A percentile compares a stretch with the other conserved stretches of the same genome.
phyloP scores from a whole-genome alignment of 1,140 invertebrate species.

The Caenorhabditis remanei region DNA sequence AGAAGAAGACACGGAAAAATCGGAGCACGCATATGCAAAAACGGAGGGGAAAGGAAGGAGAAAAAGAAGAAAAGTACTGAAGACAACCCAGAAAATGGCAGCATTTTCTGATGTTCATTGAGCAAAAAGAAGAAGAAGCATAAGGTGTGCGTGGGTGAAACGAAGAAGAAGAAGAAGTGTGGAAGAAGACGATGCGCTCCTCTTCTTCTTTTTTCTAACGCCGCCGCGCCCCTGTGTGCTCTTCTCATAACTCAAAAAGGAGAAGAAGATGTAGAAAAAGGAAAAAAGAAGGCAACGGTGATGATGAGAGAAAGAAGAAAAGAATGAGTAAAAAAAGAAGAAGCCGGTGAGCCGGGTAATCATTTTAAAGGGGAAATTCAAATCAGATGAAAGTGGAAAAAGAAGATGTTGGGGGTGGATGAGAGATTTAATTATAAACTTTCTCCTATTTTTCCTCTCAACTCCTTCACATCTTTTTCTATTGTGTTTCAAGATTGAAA shows the following conservation, averaged over 20 bases:
- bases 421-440: slow-evolving; percentile 49
- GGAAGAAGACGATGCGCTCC: slow-evolving; percentile 29
- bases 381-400: slow-evolving; percentile 25
- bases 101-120: slow-evolving; percentile 1
- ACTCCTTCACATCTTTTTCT: not conserved
- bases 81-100: not conserved
- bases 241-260: slow-evolving; percentile 50
- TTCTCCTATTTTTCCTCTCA: not conserved
- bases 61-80: not conserved
- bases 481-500: not conserved
- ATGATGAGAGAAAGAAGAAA: slow-evolving; percentile 5
- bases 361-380: slow-evolving; percentile 44
- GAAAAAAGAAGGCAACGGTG: not conserved
- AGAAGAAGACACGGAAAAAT: slow-evolving; percentile 23
- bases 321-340: not conserved
- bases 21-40: slow-evolving; percentile 30
- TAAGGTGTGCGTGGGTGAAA: slow-evolving; percentile 25
- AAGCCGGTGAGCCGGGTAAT: slow-evolving; percentile 48
- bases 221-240: not conserved
- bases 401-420: not conserved
- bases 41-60: too few relatives aligned
- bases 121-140: slow-evolving; percentile 34
- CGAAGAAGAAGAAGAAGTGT: slow-evolving; percentile 11
- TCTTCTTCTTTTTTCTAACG: not conserved
- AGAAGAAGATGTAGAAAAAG: slow-evolving; percentile 22